phyloP scores from a whole-genome alignment of 2,797 vertebrate genomes.

The Poecilia picta region DNA sequence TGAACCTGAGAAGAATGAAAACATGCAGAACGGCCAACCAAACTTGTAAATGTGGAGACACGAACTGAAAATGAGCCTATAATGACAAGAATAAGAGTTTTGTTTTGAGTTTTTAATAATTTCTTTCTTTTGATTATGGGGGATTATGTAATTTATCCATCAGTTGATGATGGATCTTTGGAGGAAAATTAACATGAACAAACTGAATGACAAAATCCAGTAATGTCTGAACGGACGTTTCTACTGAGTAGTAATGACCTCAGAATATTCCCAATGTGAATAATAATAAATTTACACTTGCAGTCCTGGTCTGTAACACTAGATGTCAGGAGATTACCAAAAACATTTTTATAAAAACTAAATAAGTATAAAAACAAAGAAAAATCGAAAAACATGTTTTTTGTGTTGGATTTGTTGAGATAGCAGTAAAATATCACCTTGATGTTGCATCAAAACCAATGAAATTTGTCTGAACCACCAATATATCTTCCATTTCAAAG shows the following conservation, averaged over 20 bases:
- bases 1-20: conserved; percentile 6
- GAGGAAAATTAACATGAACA: background rate
- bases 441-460: background rate
- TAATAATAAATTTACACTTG: conserved; percentile 19
- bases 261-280: conserved; percentile 35
- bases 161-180: background rate
- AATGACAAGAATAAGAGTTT: conserved; percentile 2
- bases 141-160: background rate
- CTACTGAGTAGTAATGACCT: conserved; percentile 24
- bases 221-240: background rate
- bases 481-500: conserved; percentile 3
- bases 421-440: conserved; percentile 10
- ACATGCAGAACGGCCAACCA: conserved; percentile 20
- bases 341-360: background rate
- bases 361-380: background rate
- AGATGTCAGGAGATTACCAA: conserved; percentile 50
- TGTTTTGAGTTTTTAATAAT: conserved; percentile 32
- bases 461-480: background rate
- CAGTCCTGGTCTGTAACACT: conserved; percentile 49
- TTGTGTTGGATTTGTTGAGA: background rate
- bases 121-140: background rate
- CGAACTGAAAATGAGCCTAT: conserved; percentile 14
- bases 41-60: conserved; percentile 3
- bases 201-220: background rate
- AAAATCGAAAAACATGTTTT: background rate